phyloP scores from a whole-genome alignment of 2,888 invertebrate species.

The Acleris emargana region DNA sequence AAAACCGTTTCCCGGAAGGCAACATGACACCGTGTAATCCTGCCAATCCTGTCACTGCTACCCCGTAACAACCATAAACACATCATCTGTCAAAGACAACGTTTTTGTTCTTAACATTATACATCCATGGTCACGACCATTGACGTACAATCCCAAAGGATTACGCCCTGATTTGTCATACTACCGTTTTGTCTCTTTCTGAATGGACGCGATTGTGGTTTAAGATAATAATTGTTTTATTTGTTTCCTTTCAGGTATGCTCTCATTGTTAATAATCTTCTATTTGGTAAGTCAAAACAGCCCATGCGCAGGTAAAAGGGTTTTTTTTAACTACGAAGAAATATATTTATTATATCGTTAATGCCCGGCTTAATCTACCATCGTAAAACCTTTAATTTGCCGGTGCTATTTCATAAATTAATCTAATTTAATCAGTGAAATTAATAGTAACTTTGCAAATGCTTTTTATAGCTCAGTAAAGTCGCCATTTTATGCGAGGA shows the following conservation, averaged over 20 bases:
- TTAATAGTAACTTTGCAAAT: constrained; percentile 2
- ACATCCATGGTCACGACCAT: constrained; percentile 4
- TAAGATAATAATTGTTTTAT: constrained; percentile 25
- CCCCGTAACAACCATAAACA: constrained; percentile 40
- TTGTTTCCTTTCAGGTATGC: constrained; percentile 29
- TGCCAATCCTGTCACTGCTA: constrained; percentile 55
- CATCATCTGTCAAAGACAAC: constrained; percentile 25
- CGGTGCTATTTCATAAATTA: constrained; percentile 12
- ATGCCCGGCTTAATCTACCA: neutral
- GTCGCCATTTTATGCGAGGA: neutral
- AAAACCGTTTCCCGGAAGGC: constrained; percentile 33
- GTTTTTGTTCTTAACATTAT: constrained; percentile 8
- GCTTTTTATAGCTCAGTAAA: constrained; percentile 14
- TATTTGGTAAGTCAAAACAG: constrained; percentile 30
- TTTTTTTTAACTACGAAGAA: neutral
- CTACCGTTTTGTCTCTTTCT: constrained; percentile 24
- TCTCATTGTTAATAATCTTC: constrained; percentile 30
- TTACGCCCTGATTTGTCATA: constrained; percentile 27
- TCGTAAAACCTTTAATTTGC: neutral
- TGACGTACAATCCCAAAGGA: constrained; percentile 25
- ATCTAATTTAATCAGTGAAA: constrained; percentile 15
- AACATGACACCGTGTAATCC: constrained; percentile 17
- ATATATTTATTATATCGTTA: neutral
- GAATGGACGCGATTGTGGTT: constrained; percentile 11
- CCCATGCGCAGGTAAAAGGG: constrained; percentile 19